Percentiles rank a stretch among this genome's conserved stretches.
Evolutionary conservation across 2,888 invertebrate genomes (phyloP).

Genomic region (Gasteruption jaculator): DNA sequence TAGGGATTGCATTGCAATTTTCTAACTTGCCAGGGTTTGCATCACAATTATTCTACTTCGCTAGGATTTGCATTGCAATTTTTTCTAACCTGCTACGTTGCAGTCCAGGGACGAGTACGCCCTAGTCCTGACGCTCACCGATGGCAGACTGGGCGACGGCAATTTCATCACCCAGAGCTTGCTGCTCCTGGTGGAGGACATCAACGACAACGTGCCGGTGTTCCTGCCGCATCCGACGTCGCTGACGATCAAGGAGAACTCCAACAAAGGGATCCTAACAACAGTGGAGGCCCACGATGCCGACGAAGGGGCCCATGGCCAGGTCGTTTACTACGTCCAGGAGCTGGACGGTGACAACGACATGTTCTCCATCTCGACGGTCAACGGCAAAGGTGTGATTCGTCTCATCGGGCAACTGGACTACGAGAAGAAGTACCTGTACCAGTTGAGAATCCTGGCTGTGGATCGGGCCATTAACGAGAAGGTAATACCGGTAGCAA

Average conservation of each 20-base stretch:
- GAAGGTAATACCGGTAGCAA: slow-evolving; percentile 33
- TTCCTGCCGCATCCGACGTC: slow-evolving; percentile 83
- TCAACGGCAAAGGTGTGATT: slow-evolving; percentile 80
- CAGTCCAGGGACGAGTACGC: slow-evolving; percentile 84
- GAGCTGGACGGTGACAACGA: slow-evolving; percentile 75
- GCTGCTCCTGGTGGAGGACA: slow-evolving; percentile 82
- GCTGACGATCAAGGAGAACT: slow-evolving; percentile 75
- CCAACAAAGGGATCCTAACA: slow-evolving; percentile 68
- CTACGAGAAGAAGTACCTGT: slow-evolving; percentile 81
- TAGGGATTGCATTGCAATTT: too few species aligned
- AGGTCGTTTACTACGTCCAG: slow-evolving; percentile 83
- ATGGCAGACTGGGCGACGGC: slow-evolving; percentile 80
- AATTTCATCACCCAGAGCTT: slow-evolving; percentile 88
- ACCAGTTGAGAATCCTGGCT: slow-evolving; percentile 79
- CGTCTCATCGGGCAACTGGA: slow-evolving; percentile 73
- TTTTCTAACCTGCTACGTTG: too few species aligned
- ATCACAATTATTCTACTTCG: too few species aligned
- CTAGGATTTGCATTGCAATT: too few species aligned
- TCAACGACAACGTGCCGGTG: slow-evolving; percentile 86
- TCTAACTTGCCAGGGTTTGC: too few species aligned
- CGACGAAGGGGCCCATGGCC: slow-evolving; percentile 89
- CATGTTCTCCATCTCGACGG: slow-evolving; percentile 75
- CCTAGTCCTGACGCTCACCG: slow-evolving; percentile 82
- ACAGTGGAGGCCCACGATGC: slow-evolving; percentile 84
- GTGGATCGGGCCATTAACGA: slow-evolving; percentile 70